Conservation (phyloP, 2,113 vertebrate genomes). For the Ariopsis seemanni region DNA sequence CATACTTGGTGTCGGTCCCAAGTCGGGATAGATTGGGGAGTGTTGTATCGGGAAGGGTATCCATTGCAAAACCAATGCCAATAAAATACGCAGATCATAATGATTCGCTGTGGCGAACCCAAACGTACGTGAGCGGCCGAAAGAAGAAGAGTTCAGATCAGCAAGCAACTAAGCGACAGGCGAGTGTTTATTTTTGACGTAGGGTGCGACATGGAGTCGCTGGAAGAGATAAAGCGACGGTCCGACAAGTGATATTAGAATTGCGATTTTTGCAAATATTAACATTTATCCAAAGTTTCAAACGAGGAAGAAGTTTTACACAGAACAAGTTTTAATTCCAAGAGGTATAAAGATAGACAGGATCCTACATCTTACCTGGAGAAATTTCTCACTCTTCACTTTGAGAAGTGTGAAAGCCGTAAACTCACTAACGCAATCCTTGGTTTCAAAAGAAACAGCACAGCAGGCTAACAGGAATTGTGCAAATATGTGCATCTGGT, state of each 20-base stretch:
- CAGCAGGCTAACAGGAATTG: slow-evolving; percentile 12
- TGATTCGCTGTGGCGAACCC: too few species aligned
- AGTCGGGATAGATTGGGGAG: too few species aligned
- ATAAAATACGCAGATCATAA: too few species aligned
- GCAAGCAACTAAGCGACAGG: neutral
- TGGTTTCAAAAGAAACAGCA: neutral
- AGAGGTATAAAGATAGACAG: neutral
- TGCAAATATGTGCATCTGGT: slow-evolving; percentile 34
- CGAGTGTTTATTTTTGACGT: neutral
- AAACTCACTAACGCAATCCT: neutral
- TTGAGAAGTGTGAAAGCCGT: neutral
- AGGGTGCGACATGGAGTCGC: neutral
- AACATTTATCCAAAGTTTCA: neutral
- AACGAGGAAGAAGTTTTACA: neutral
- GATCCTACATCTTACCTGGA: neutral
- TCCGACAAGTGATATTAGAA: neutral
- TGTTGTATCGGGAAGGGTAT: too few species aligned
- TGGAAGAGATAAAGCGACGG: neutral
- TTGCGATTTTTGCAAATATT: neutral
- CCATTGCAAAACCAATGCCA: too few species aligned
- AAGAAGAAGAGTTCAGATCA: neutral
- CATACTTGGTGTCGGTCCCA: too few species aligned
- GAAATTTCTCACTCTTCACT: neutral
- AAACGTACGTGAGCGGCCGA: too few species aligned
- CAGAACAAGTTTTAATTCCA: neutral